These are phyloP conservation scores for Uloborus diversus DNA, from an alignment of 1,140 invertebrate genomes.

Conservation along the genomic window DNA sequence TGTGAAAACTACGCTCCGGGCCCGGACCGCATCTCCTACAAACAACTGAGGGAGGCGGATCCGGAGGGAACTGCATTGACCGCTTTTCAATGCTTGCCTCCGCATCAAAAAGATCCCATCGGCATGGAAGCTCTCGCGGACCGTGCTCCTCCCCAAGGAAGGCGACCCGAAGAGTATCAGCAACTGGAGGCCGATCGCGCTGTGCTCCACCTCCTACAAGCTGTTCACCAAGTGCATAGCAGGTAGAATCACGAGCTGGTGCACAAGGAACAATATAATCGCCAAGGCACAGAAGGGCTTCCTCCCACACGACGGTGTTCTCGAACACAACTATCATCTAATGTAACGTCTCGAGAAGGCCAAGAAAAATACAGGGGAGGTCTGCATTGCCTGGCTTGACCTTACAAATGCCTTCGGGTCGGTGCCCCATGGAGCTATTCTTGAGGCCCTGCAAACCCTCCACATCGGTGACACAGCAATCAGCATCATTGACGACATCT, in stretches of 20 bases:
- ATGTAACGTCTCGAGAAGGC: not conserved
- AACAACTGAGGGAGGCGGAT: not conserved
- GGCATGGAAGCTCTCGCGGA: conserved; percentile 29
- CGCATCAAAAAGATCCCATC: not conserved
- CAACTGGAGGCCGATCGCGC: conserved; percentile 59
- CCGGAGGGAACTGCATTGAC: not conserved
- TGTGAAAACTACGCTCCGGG: conserved; percentile 32
- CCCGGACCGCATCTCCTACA: conserved; percentile 3
- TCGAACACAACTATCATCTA: not conserved
- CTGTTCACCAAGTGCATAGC: not conserved
- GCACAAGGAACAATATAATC: not conserved
- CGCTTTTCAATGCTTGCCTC: not conserved
- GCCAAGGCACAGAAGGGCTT: not conserved
- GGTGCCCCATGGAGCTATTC: conserved; percentile 59
- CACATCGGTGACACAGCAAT: conserved; percentile 20
- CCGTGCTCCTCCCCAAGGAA: conserved; percentile 58
- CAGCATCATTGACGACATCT: conserved; percentile 1
- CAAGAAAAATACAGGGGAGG: conserved; percentile 20
- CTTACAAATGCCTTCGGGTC: conserved; percentile 63
- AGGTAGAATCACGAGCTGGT: not conserved
- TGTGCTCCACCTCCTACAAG: not conserved
- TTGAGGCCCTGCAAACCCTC: conserved; percentile 26
- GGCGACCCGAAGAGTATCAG: conserved; percentile 33
- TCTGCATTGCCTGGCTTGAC: conserved; percentile 59
- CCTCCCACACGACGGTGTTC: not conserved